Conservation (phyloP, 2,113 vertebrate species). For the Origma solitaria region DNA sequence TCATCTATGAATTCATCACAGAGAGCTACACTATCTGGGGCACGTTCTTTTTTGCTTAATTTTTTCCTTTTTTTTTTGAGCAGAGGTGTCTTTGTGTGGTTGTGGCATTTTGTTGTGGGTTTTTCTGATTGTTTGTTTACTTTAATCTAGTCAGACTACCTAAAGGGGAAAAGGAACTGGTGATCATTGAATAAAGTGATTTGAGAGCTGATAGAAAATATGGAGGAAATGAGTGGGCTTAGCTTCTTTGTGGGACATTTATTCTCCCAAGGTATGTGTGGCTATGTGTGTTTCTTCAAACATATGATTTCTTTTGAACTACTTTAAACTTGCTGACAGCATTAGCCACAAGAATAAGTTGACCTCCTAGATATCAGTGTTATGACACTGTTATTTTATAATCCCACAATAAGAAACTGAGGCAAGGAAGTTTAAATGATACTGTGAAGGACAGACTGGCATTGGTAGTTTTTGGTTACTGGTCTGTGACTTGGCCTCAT, state of each 20-base stretch:
- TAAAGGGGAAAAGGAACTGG: not conserved
- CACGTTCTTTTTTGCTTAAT: not conserved
- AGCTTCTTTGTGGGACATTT: not conserved
- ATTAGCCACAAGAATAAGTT: not conserved
- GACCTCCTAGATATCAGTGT: not conserved
- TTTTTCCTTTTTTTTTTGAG: not conserved
- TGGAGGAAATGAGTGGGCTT: not conserved
- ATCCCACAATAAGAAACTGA: not conserved
- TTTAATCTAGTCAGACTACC: not conserved
- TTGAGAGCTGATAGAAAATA: not conserved
- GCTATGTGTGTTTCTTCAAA: not conserved
- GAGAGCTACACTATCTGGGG: not conserved
- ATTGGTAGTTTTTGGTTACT: not conserved
- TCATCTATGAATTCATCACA: not conserved
- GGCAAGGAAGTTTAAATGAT: not conserved
- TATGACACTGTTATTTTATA: not conserved
- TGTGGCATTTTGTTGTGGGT: fast-evolving
- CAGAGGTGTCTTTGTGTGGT: not conserved
- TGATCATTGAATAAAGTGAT: not conserved
- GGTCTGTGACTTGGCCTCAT: not conserved
- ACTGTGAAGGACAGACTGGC: not conserved
- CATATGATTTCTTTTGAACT: not conserved
- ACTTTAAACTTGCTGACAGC: not conserved
- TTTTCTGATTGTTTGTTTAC: not conserved
- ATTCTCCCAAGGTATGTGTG: not conserved